Evolutionary conservation across 2,888 invertebrate species (phyloP), one percentile per base, ranked within the genome.

Genomic region (Drosophila fulvimacula): DNA sequence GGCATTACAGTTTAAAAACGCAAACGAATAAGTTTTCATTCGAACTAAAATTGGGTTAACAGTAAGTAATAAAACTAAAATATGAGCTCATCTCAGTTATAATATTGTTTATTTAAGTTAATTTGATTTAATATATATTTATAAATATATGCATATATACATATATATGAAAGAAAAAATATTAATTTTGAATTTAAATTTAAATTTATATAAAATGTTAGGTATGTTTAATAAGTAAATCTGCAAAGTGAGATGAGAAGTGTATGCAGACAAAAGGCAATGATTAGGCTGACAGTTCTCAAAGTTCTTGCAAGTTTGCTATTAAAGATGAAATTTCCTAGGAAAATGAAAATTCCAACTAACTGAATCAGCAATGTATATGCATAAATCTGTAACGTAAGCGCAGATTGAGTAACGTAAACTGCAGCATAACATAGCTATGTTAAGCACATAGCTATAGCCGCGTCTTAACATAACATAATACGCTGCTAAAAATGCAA

Each of bases 401-500:
- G 9, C 63, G 62, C 49, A 51, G 34, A 57, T 57, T 46, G 11
- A 19, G 42, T 42, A 53, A 60, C 60, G 65, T 53, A 32, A 39
- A 7, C 27, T 19, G 13, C 10, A 10, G 19, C 9, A 13, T 64
- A 57, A 46, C 64, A 64, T n/a, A 2, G 5, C 9, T 15, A 30
- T 69, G 73, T 69, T 69, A 73, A 17, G 3, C 1, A 17, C 9
- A 69, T 60, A 56, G 73, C 36, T 56, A 49, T 41, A 61, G 52
- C 65, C 51, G 60, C 71, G 32, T 36, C 34, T 69, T 69, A 74
- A 73, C 73, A 74, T 66, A 70, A 60, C 59, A 61, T 24, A 44
- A 51, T 73, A 71, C 61, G 42, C 64, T 61, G 60, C 53, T 53
- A 49, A 49, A 58, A 76, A 76, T 69, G 64, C 64, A 72, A 72